Percentiles rank a stretch among this genome's conserved stretches.
These are phyloP conservation scores for Erinaceus europaeus DNA, from an alignment of 2,113 vertebrate species.

Conservation along the genomic window DNA sequence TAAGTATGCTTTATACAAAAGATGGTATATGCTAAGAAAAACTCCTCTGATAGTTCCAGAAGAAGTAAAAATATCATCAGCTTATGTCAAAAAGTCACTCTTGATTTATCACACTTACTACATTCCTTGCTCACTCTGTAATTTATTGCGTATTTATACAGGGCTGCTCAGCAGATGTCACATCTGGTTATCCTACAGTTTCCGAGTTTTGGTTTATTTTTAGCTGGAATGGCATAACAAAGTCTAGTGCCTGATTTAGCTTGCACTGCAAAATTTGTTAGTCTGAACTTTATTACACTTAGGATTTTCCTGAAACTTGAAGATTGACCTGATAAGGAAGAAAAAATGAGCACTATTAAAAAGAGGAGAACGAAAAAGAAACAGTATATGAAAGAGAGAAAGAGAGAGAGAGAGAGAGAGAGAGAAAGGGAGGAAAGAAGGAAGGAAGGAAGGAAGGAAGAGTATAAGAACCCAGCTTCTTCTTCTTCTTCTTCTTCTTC, in stretches of 20 bases:
- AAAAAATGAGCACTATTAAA: conserved; percentile 3
- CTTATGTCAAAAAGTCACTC: conserved; percentile 27
- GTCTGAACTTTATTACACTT: conserved; percentile 25
- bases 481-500: no score
- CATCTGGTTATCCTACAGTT: conserved; percentile 31
- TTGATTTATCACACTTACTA: conserved; percentile 32
- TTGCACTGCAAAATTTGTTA: background rate
- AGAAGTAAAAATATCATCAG: conserved; percentile 21
- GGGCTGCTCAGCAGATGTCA: conserved; percentile 18
- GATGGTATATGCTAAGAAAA: background rate
- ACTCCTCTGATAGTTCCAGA: background rate
- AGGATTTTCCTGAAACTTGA: conserved; percentile 26
- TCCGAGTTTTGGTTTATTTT: conserved; percentile 39
- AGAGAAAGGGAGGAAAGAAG: background rate
- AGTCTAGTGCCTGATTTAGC: conserved; percentile 4
- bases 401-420: background rate
- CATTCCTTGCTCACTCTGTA: background rate
- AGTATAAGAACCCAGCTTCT: no score
- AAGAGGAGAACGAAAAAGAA: background rate
- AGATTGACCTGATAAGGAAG: conserved; percentile 19
- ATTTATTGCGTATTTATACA: conserved; percentile 41
- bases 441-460: no score
- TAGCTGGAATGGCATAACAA: background rate
- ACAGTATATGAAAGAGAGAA: background rate
- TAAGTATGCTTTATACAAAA: conserved; percentile 3